Conservation (phyloP, 2,113 vertebrate species). For the Reinhardtius hippoglossoides region DNA sequence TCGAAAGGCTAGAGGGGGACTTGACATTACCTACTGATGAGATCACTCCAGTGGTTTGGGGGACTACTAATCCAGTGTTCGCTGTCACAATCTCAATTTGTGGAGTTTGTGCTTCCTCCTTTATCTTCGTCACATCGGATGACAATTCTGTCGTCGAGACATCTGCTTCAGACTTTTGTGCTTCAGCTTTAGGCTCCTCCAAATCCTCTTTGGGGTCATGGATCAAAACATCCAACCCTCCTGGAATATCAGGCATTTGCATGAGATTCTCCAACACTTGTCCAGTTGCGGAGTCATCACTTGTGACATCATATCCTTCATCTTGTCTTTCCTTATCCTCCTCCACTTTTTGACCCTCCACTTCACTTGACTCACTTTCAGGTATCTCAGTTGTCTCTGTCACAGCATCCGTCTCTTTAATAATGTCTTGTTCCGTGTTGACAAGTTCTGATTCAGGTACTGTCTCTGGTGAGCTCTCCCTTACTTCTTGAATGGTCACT, state of each 20-base stretch:
- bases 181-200: slow-evolving; percentile 30
- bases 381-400: slow-evolving; percentile 8
- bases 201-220: slow-evolving; percentile 11
- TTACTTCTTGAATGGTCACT: slow-evolving; percentile 74
- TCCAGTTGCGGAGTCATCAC: not conserved
- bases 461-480: slow-evolving; percentile 64
- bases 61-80: slow-evolving; percentile 11
- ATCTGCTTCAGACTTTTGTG: slow-evolving; percentile 11
- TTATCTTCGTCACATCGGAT: not conserved
- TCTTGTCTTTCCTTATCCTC: slow-evolving; percentile 20
- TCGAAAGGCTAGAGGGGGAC: slow-evolving; percentile 55
- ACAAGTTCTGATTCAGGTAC: slow-evolving; percentile 40
- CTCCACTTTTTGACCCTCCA: slow-evolving; percentile 20
- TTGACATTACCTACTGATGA: slow-evolving; percentile 51
- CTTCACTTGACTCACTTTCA: slow-evolving; percentile 26
- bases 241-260: not conserved
- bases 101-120: slow-evolving; percentile 12
- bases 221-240: not conserved
- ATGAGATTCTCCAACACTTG: not conserved
- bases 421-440: slow-evolving; percentile 10
- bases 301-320: not conserved
- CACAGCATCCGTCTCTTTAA: slow-evolving; percentile 4
- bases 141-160: not conserved
- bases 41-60: slow-evolving; percentile 53
- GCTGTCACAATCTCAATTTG: slow-evolving; percentile 8